Conservation (phyloP, 2,113 vertebrate genomes). For the Elephantulus edwardii region DNA sequence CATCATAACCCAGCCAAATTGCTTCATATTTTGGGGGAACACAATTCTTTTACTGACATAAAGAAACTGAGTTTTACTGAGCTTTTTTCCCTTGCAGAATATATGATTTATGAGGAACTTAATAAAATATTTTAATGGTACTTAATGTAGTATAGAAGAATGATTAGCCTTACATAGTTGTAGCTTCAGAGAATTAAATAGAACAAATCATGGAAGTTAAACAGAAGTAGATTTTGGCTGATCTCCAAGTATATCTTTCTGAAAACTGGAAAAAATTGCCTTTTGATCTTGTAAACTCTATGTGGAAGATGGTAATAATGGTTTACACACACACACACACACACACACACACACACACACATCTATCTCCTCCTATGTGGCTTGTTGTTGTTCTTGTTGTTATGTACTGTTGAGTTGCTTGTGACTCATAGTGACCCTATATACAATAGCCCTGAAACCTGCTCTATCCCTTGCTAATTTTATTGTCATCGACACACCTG, state of each 20-base stretch:
- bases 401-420: too few species aligned
- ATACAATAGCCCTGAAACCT: too few species aligned
- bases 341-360: too few species aligned
- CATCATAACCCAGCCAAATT: too few species aligned
- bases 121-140: constrained; percentile 57
- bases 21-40: too few species aligned
- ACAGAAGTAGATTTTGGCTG: constrained; percentile 8
- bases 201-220: constrained; percentile 20
- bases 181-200: constrained; percentile 37
- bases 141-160: constrained; percentile 42
- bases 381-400: too few species aligned
- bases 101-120: constrained; percentile 15
- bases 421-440: too few species aligned
- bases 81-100: neutral
- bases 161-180: constrained; percentile 22
- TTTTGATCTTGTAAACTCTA: neutral
- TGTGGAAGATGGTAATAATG: neutral
- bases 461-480: too few species aligned
- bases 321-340: too few species aligned
- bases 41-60: neutral
- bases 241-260: neutral
- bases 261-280: neutral
- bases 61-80: neutral
- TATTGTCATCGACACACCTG: too few species aligned
- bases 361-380: too few species aligned